Evolutionary conservation across 2,113 vertebrate genomes (phyloP).

Genomic region (Dipodomys stephensi): DNA sequence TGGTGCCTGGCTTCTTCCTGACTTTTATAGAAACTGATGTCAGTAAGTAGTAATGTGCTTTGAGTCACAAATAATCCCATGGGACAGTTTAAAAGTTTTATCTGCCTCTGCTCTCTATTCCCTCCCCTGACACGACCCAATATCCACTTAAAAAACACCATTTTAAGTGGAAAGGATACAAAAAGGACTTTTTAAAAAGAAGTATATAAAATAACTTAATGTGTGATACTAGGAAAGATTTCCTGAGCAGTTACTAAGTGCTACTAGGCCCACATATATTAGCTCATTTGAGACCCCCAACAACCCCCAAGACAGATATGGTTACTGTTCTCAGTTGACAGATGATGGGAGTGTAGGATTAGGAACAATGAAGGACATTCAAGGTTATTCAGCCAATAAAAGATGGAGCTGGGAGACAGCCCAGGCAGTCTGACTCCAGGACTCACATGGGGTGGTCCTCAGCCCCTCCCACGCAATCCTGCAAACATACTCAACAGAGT

Average conservation of each 20-base stretch:
- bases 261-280: not conserved
- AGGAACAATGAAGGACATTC: not conserved
- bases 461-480: fast-evolving
- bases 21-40: not conserved
- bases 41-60: not conserved
- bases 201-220: not conserved
- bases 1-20: not conserved
- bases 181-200: not conserved
- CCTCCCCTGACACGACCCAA: not conserved
- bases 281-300: not conserved
- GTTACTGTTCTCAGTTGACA: not conserved
- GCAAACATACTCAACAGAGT: not conserved
- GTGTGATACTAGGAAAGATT: not conserved
- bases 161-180: slow-evolving; percentile 38
- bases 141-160: not conserved
- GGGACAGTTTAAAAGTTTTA: not conserved
- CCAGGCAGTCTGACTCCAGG: not conserved
- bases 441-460: no score
- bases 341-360: not conserved
- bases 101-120: not conserved
- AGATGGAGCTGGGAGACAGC: not conserved
- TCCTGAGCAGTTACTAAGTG: not conserved
- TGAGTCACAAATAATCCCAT: not conserved
- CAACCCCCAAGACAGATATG: not conserved
- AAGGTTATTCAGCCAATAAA: not conserved